Evolutionary conservation across 2,888 invertebrate species (phyloP), one percentile per base, ranked within the genome.

Genomic region (Augiades crinisus): DNA sequence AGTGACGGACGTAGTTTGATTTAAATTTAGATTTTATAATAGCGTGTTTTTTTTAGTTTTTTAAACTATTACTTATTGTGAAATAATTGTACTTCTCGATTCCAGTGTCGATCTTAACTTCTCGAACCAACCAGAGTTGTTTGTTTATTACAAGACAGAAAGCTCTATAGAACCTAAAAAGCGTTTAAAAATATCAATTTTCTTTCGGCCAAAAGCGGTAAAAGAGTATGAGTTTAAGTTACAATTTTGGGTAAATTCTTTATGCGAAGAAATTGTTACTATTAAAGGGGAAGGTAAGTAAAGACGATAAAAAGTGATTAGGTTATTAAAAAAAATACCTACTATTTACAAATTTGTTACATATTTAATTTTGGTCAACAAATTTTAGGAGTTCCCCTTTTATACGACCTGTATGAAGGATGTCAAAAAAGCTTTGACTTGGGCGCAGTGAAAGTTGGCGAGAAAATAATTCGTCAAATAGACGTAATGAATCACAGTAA

Each of bases 401-500:
- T 89, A 1, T 83, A 81, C 52, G 89, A 89, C 61, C 72, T 89
- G 5, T 88, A 82, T 51, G 89, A 89, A 64, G 89, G 88, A 3
- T 89, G 89, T 54, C 87, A 89, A 68, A 89, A 86, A 54, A 82
- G 76, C 60, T 87, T 86, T 46, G 75, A 85, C 55, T 63, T 89
- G 34, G 89, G 89, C 6, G 77, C 82, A 6, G 85, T 88, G 0
- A 85, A 76, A 71, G 78, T 92, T 0, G 91, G 92, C 0, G 86
- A 91, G 54, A 83, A 77, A 30, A 81, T 85, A 10, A 75, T 84
- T 10, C 90, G 89, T 46, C 84, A 84, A 47, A 85, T 93, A 44
- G 84, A 88, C 55, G 90, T 93, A n/a, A 78, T 91, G 63, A 93
- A 93, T 62, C 85, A 90, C 51, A 91, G 91, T 51, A 83, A 88